phyloP scores from a whole-genome alignment of 1,140 invertebrate species.

The Drosophila carrolli region DNA sequence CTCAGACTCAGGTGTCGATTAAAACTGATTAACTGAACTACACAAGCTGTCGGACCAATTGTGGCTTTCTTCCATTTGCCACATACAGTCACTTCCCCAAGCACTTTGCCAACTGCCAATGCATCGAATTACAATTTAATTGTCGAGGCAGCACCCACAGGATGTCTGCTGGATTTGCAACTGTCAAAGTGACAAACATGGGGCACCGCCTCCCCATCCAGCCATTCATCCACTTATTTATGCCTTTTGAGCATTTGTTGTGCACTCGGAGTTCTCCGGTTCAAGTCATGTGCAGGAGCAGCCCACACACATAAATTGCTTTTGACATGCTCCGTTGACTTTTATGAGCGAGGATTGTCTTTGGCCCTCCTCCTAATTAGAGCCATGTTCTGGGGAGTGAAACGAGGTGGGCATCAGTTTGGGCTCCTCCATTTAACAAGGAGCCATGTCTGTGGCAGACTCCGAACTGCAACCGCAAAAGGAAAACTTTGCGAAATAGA shows the following conservation, averaged over 20 bases:
- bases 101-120: constrained; percentile 17
- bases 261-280: constrained; percentile 30
- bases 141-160: constrained; percentile 23
- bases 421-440: constrained; percentile 47
- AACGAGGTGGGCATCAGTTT: constrained; percentile 8
- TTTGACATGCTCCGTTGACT: constrained; percentile 79
- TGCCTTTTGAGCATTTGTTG: constrained; percentile 76
- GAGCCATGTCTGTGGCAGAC: constrained; percentile 45
- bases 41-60: constrained; percentile 27
- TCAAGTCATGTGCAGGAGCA: constrained; percentile 33
- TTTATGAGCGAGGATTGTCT: constrained; percentile 76
- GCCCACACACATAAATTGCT: constrained; percentile 73
- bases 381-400: constrained; percentile 22
- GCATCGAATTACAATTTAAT: constrained; percentile 78
- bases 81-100: background rate
- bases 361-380: constrained; percentile 50
- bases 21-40: constrained; percentile 35
- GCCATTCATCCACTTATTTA: constrained; percentile 63
- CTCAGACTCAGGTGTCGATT: constrained; percentile 56
- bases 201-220: constrained; percentile 24
- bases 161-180: constrained; percentile 63
- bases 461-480: constrained; percentile 26
- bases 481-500: constrained; percentile 63
- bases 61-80: constrained; percentile 15
- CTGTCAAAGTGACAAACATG: constrained; percentile 78